Conservation (phyloP, 1,140 invertebrate species). For the Hylaeus anthracinus region DNA sequence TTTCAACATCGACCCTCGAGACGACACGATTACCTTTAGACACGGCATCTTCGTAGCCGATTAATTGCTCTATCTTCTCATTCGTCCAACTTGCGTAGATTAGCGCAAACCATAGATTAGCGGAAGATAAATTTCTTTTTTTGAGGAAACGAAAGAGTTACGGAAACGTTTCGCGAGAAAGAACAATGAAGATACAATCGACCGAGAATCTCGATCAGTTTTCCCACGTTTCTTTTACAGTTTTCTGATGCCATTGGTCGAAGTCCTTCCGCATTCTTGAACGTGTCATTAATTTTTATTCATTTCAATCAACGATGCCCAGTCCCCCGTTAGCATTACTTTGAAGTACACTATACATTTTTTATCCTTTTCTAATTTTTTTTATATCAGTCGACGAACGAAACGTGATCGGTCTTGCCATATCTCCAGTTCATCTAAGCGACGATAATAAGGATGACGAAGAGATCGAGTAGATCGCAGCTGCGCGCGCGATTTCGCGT, state of each 20-base stretch:
- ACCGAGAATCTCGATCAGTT: slow-evolving; percentile 11
- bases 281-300: slow-evolving; percentile 4
- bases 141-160: background rate
- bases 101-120: too few relatives aligned
- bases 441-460: background rate
- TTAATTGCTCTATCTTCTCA: slow-evolving; percentile 14
- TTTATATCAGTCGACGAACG: background rate
- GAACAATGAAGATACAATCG: background rate
- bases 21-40: background rate
- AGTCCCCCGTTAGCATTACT: background rate
- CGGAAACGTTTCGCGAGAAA: background rate
- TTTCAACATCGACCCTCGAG: background rate
- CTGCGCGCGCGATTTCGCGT: slow-evolving; percentile 31
- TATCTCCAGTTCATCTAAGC: background rate
- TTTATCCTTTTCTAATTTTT: background rate
- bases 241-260: background rate
- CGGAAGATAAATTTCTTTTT: too few relatives aligned
- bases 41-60: slow-evolving; percentile 17
- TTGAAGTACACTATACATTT: background rate
- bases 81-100: too few relatives aligned
- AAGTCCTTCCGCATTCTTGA: slow-evolving; percentile 8
- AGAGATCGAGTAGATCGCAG: background rate
- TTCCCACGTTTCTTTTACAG: background rate
- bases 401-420: background rate
- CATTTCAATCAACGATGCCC: slow-evolving; percentile 7